Evolutionary conservation across 2,888 invertebrate genomes (phyloP).

Genomic region (Molanna angustata): DNA sequence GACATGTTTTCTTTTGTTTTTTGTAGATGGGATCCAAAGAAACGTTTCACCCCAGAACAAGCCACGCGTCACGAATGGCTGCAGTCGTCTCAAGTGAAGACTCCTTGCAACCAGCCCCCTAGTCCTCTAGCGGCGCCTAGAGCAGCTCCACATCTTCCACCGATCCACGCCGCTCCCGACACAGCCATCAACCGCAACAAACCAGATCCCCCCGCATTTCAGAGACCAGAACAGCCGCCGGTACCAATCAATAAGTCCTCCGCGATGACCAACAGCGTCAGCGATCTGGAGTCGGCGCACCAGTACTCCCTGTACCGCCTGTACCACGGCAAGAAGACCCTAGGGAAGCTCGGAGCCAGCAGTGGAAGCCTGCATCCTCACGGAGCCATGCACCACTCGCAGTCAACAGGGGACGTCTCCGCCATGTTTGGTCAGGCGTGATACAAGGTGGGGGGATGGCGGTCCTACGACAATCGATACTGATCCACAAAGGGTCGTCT

Average conservation of each 20-base stretch:
- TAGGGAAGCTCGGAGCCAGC: conserved; percentile 24
- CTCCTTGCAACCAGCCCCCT: conserved; percentile 48
- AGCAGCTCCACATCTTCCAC: conserved; percentile 36
- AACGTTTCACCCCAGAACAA: conserved; percentile 88
- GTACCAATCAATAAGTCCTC: conserved; percentile 33
- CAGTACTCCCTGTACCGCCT: conserved; percentile 45
- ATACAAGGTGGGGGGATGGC: conserved; percentile 42
- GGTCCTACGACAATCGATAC: conserved; percentile 28
- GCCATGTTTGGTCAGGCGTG: conserved; percentile 64
- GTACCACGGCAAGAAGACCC: conserved; percentile 41
- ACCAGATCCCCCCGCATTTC: conserved; percentile 39
- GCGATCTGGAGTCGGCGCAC: conserved; percentile 39
- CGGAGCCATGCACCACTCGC: conserved; percentile 55
- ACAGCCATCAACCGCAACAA: conserved; percentile 36
- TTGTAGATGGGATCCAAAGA: conserved; percentile 88
- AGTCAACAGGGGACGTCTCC: conserved; percentile 64
- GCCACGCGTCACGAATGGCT: conserved; percentile 88
- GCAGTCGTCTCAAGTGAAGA: conserved; percentile 55
- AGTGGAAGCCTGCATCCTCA: conserved; percentile 30
- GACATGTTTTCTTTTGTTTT: too few relatives aligned
- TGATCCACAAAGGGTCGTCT: conserved; percentile 8
- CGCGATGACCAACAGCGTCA: conserved; percentile 36
- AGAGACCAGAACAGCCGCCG: conserved; percentile 43
- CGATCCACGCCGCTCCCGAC: conserved; percentile 17
- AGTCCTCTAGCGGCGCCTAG: conserved; percentile 48